Base-by-base conservation (phyloP, 2,888 invertebrate species). In the Oeneis ivallda region DNA sequence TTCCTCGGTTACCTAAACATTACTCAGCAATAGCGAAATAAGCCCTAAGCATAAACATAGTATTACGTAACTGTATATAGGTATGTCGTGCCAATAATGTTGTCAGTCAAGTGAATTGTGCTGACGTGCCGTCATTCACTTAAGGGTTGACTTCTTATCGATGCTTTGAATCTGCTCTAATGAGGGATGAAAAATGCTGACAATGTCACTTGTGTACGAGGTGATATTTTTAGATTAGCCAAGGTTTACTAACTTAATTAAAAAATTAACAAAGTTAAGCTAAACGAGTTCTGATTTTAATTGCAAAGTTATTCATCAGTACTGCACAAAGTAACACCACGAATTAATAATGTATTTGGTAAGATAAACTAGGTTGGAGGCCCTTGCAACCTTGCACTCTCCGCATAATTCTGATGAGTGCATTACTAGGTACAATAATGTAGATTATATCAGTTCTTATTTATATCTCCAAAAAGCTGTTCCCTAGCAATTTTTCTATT, bases 61-160 rank as follows among this genome's bases (percentile, higher is more conserved):
- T n/a, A n/a, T n/a, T n/a, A n/a, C n/a, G n/a, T n/a, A n/a, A n/a
- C n/a, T n/a, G n/a, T n/a, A 11, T 39, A 17, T 15, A 7, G 37
- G 9, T 15, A 37, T 39, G 17, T 17, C 39, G 37, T 49, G 59
- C 37, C 37, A 60, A 60, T 60, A 59, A 49, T 47, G 59, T 49
- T 37, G 49, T 11, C 60, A 39, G 17, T 43, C 13, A 26, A 49
- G 32, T 15, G 13, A 60, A 60, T 39, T 50, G 37, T 37, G 60
- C 60, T 60, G 60, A 60, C 60, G 37, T 39, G 19, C 9, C 8
- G 37, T 49, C 37, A 49, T 59, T 49, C 32, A 50, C 39, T 13
- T 60, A 19, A 60, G 60, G 39, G 60, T 49, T 49, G 49, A 49
- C 59, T 37, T 60, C 37, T 60, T 60, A 50, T 60, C 60, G 49